Percentiles rank a stretch among this genome's conserved stretches.
These are phyloP conservation scores for Neocrepidodera transversa DNA, from an alignment of 2,888 invertebrate genomes.

Conservation along the genomic window DNA sequence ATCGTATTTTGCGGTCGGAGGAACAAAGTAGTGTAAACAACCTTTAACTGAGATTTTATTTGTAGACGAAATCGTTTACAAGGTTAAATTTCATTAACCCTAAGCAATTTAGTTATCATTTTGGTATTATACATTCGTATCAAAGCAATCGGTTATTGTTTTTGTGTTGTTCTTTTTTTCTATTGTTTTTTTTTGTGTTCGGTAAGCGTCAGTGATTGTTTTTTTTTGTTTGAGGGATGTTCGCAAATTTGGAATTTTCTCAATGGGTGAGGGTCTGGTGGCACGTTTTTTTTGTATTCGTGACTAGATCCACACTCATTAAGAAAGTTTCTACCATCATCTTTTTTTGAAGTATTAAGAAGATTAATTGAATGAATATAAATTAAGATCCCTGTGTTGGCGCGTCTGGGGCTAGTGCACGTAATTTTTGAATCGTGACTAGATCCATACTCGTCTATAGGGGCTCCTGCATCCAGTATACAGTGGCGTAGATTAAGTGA, in stretches of 20 bases:
- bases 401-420: slow-evolving; percentile 84
- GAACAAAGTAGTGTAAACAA: slow-evolving; percentile 54
- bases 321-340: slow-evolving; percentile 61
- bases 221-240: slow-evolving; percentile 7
- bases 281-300: slow-evolving; percentile 64
- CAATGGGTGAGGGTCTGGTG: slow-evolving; percentile 77
- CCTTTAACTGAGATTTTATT: slow-evolving; percentile 47
- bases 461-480: slow-evolving; percentile 53
- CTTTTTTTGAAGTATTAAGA: slow-evolving; percentile 3
- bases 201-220: slow-evolving; percentile 38
- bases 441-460: slow-evolving; percentile 91
- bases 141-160: slow-evolving; percentile 20
- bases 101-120: slow-evolving; percentile 36
- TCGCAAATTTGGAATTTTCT: slow-evolving; percentile 54
- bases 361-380: slow-evolving; percentile 14
- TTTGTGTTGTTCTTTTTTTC: slow-evolving; percentile 2
- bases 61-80: slow-evolving; percentile 44
- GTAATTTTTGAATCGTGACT: slow-evolving; percentile 72
- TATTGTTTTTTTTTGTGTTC: slow-evolving; percentile 14
- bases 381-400: slow-evolving; percentile 66
- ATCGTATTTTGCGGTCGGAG: slow-evolving; percentile 31
- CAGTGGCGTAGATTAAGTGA: background rate
- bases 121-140: slow-evolving; percentile 28
- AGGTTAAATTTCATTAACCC: slow-evolving; percentile 47
- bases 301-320: slow-evolving; percentile 93